Base-by-base conservation (phyloP, 1,140 invertebrate genomes). In the Drosophila triauraria region DNA sequence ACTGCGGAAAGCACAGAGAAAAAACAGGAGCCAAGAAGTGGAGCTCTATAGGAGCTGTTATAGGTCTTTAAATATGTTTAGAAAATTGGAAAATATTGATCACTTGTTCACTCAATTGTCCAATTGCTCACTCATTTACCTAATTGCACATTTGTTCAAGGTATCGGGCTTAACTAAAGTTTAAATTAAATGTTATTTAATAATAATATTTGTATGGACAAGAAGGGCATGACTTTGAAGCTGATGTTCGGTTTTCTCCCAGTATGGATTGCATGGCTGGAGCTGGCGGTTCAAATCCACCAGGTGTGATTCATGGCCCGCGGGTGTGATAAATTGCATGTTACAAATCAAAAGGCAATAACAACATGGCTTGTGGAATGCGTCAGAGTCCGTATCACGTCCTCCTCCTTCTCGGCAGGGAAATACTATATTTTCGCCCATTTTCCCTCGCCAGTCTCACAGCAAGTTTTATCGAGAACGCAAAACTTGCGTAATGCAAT, bases 401-500 rank as follows among this genome's bases (percentile, higher is more conserved):
- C 27, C 17, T 46, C 30, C 12, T n/a, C 6, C 48, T 48, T 13
- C n/a, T 13, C 6, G 20, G 9, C 12, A 10, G 20, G 44, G 32
- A 40, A 40, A 57, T 25, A 20, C 25, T 42, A 54, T 54, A 54
- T 20, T 17, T 13, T 23, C 5, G 17, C 13, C 20, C 2, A 13
- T 8, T 25, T 57, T 20, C 15, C 25, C 3, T 6, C 10, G 7
- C 13, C 27, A 47, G 46, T 54, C 43, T 61, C 48, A 64, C 46
- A 23, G 35, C 40, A 65, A 65, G 65, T 72, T 77, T 82, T 82
- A 56, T 62, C 38, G 53, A 80, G 81, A 83, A 84, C 72, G 59
- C 25, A 74, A 77, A 69, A 51, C 63, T 87, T 88, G 68, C 84
- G 83, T 87, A 87, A 87, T 88, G 68, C 77, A 83, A 88, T 87